Evolutionary conservation across 2,113 vertebrate species (phyloP), one percentile per base, ranked within the genome.

Genomic region (Scomber colias): DNA sequence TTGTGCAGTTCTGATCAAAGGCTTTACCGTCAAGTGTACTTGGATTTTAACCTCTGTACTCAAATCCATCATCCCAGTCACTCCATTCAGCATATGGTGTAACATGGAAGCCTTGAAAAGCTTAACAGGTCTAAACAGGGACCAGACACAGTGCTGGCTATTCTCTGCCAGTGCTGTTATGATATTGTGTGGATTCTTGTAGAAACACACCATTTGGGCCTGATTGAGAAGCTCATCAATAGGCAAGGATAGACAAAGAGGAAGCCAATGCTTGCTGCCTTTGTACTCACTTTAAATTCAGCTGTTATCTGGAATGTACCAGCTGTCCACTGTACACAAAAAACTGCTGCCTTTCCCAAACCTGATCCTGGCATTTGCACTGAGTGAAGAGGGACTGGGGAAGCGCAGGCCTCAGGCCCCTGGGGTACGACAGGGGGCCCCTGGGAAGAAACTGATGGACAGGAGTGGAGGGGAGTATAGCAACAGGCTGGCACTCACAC

Each of bases 251-350:
- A 85, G 88, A 91, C 81, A 91, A 90, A 91, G 83, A 90, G 79
- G 71, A 90, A 87, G 78, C 83, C 59, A 66, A 48, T 59, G 89
- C 87, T 90, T 73, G 80, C 74, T 79, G 82, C 79, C 81, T 93
- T 93, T 92, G 92, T 93, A 88, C 75, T 82, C 86, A 86, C 91
- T 93, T 93, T 87, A 93, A 92, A 94, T 93, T 94, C 92, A 92
- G 91, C 93, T 94, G 93, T 94, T 95, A 95, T 95, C 94, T 94
- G 88, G 93, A 93, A 94, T 94, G 93, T 93, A 91, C 84, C 93
- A 95, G 95, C 95, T 95, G 95, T 94, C 92, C 88, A 92, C 81
- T 85, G 89, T 86, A 91, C 82, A 94, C 92, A 95, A 90, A 92
- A 92, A 90, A 90, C 81, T 92, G 84, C 85, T 87, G 87, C 89